Conservation (phyloP, 2,113 vertebrate genomes). For the Dicrurus megarhynchus region DNA sequence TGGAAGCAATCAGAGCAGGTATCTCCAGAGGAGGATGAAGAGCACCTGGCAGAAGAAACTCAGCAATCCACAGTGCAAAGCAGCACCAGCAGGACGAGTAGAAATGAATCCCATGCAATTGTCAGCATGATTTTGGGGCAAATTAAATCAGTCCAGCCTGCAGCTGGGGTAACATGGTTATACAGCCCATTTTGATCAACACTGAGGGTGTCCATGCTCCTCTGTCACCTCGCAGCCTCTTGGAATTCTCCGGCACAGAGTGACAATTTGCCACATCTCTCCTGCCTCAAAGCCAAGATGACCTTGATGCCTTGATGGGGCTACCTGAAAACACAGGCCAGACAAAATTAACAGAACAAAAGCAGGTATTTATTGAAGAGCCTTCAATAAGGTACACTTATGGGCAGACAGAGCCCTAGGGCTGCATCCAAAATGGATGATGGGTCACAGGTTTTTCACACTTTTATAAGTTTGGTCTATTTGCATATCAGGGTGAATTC, state of each 20-base stretch:
- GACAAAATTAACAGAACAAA: background rate
- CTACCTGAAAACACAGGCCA: background rate
- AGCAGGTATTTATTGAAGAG: background rate
- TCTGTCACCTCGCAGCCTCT: background rate
- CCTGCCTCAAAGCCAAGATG: background rate
- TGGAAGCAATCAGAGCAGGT: background rate
- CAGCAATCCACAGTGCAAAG: background rate
- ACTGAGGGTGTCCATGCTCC: background rate
- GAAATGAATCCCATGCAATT: background rate
- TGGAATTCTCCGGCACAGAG: background rate
- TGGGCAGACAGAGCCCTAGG: background rate
- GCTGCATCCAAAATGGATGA: background rate
- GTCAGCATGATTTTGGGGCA: background rate
- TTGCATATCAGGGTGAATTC: background rate
- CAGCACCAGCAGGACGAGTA: background rate
- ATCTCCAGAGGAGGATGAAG: background rate
- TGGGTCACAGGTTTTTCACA: background rate
- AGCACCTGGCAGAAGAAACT: background rate
- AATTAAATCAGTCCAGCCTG: background rate
- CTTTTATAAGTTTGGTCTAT: background rate
- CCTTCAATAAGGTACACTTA: background rate
- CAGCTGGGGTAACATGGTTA: rapidly evolving
- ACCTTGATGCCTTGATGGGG: background rate
- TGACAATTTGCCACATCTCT: background rate
- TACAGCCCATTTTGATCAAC: background rate